phyloP scores from a whole-genome alignment of 2,888 invertebrate species.

The Poecilobothrus nobilitatus region DNA sequence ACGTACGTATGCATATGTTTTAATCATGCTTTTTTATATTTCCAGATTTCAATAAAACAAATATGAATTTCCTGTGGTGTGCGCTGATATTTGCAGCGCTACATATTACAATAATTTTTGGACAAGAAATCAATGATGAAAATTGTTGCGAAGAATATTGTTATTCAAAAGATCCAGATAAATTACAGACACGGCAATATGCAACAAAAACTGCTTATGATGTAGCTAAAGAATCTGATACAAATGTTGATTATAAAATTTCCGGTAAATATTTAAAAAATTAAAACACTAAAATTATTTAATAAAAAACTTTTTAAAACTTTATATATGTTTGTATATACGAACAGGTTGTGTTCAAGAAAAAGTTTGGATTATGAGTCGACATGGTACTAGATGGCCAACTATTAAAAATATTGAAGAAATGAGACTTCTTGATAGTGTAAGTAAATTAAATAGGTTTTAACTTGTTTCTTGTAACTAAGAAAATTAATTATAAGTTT shows the following conservation, averaged over 20 bases:
- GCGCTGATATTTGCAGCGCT: background rate
- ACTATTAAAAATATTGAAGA: slow-evolving; percentile 47
- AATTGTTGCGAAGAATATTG: slow-evolving; percentile 34
- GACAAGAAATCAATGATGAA: background rate
- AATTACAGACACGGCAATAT: slow-evolving; percentile 47
- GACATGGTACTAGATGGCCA: slow-evolving; percentile 64
- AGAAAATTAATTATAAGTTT: background rate
- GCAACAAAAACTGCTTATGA: slow-evolving; percentile 70
- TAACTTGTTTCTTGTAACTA: no score
- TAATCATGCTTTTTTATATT: background rate
- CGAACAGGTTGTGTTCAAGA: slow-evolving; percentile 61
- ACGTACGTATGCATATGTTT: no score
- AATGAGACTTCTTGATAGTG: slow-evolving; percentile 49
- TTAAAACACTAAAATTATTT: background rate
- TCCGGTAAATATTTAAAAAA: slow-evolving; percentile 50
- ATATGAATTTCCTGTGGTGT: background rate
- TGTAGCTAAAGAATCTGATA: slow-evolving; percentile 53
- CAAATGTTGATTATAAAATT: slow-evolving; percentile 51
- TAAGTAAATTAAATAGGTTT: slow-evolving; percentile 30
- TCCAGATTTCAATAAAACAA: background rate
- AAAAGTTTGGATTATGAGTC: slow-evolving; percentile 63
- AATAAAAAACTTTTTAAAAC: slow-evolving; percentile 2
- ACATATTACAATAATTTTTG: background rate
- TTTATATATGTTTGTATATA: background rate
- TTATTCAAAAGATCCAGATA: slow-evolving; percentile 36